Conservation (phyloP, 2,113 vertebrate species). For the Periophthalmodon schlosseri region DNA sequence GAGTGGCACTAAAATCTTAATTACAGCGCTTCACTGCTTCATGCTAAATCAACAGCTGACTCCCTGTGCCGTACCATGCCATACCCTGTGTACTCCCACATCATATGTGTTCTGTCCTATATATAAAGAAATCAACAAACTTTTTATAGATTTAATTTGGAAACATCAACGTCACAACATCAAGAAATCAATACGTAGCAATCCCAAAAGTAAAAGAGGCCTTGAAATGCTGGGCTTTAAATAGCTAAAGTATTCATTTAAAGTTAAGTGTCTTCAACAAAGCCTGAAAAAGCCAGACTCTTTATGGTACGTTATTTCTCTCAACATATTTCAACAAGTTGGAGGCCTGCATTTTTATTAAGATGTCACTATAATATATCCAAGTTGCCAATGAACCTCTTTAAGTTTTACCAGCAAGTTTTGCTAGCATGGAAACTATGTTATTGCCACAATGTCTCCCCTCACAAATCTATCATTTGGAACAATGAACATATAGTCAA, state of each 20-base stretch:
- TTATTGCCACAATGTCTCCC: too few relatives aligned
- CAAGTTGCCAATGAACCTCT: not conserved
- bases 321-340: not conserved
- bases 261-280: not conserved
- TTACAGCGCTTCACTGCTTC: not conserved
- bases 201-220: not conserved
- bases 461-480: too few relatives aligned
- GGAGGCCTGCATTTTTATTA: not conserved
- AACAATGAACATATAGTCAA: too few relatives aligned
- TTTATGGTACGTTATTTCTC: not conserved
- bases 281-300: not conserved
- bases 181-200: not conserved
- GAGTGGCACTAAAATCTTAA: too few relatives aligned
- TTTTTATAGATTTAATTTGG: not conserved
- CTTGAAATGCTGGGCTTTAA: not conserved
- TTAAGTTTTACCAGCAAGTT: not conserved
- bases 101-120: not conserved
- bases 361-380: not conserved
- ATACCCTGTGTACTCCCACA: not conserved
- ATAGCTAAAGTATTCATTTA: not conserved
- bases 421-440: too few relatives aligned
- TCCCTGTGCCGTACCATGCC: not conserved
- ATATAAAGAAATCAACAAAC: too few relatives aligned
- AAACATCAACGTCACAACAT: not conserved
- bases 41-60: not conserved